A percentile compares a stretch with the other conserved stretches of the same genome.
Conservation (phyloP, 2,797 vertebrate species). For the Pitangus sulphuratus region DNA sequence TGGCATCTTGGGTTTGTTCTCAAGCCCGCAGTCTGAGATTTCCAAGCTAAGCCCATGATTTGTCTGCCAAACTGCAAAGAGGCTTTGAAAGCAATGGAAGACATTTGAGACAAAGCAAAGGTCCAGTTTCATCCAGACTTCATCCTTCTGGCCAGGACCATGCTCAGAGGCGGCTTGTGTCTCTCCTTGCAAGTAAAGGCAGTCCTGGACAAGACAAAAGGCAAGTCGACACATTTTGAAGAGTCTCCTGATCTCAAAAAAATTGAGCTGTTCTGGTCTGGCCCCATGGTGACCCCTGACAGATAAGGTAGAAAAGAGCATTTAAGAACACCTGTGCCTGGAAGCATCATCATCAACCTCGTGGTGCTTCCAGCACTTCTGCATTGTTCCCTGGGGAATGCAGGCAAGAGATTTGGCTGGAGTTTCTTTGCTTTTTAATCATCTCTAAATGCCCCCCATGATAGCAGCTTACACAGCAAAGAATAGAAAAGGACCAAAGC, state of each 20-base stretch:
- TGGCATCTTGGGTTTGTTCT: neutral
- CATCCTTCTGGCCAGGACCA: neutral
- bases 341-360: neutral
- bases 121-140: neutral
- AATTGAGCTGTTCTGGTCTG: neutral
- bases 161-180: neutral
- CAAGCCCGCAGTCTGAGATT: neutral
- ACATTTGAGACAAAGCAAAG: neutral
- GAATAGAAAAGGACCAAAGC: neutral
- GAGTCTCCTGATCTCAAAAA: neutral
- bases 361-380: neutral
- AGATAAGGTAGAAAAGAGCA: neutral
- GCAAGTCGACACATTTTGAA: neutral
- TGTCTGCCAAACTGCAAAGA: neutral
- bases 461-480: neutral
- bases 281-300: neutral
- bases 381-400: neutral
- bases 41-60: neutral
- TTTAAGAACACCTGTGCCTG: neutral
- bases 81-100: neutral
- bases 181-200: neutral
- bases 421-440: neutral
- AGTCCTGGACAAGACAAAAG: neutral
- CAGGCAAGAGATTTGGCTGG: neutral
- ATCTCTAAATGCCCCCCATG: neutral